Conservation (phyloP, 2,888 invertebrate species). For the Meiosimyza platycephala region DNA sequence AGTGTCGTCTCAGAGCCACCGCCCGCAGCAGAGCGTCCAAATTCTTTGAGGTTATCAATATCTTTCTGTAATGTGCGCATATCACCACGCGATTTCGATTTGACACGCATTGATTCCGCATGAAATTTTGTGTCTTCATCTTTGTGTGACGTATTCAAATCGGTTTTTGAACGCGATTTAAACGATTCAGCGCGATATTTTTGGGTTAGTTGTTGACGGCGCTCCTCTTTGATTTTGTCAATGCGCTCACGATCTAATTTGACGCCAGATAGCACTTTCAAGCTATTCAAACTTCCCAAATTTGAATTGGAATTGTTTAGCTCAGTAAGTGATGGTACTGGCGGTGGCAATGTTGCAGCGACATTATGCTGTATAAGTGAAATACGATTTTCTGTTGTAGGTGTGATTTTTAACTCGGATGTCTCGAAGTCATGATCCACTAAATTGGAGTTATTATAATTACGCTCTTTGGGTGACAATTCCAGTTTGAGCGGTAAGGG, state of each 20-base stretch:
- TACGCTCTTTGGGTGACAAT: slow-evolving; percentile 43
- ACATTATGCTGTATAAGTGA: slow-evolving; percentile 71
- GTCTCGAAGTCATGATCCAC: slow-evolving; percentile 50
- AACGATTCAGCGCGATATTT: slow-evolving; percentile 88
- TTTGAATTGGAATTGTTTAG: slow-evolving; percentile 47
- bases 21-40: slow-evolving; percentile 49
- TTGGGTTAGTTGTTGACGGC: slow-evolving; percentile 85
- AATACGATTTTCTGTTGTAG: slow-evolving; percentile 74
- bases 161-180: slow-evolving; percentile 69
- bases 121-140: slow-evolving; percentile 61
- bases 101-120: slow-evolving; percentile 62
- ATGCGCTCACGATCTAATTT: slow-evolving; percentile 83
- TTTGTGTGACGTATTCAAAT: slow-evolving; percentile 59
- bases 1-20: slow-evolving; percentile 57
- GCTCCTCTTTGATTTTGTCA: slow-evolving; percentile 90
- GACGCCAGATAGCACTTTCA: slow-evolving; percentile 68
- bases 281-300: slow-evolving; percentile 40
- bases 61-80: slow-evolving; percentile 63
- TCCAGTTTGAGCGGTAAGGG: slow-evolving; percentile 35
- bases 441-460: slow-evolving; percentile 39
- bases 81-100: slow-evolving; percentile 66
- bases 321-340: slow-evolving; percentile 55
- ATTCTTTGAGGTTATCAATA: slow-evolving; percentile 61
- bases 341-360: slow-evolving; percentile 29
- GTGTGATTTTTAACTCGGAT: slow-evolving; percentile 67